phyloP scores from a whole-genome alignment of 2,113 vertebrate species.

The Hypomesus transpacificus region DNA sequence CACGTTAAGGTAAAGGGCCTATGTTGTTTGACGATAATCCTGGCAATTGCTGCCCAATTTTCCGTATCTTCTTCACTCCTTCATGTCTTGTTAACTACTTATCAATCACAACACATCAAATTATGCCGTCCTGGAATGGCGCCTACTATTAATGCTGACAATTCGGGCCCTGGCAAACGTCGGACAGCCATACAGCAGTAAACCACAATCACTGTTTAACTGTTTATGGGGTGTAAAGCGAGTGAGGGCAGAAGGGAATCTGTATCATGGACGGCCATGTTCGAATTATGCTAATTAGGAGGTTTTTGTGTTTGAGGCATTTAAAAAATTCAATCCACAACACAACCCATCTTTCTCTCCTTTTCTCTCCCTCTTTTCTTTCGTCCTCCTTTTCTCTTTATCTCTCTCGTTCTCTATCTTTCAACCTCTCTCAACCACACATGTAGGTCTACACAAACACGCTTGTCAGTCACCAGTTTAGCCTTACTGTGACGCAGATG shows the following conservation, averaged over 20 bases:
- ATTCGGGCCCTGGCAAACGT: constrained; percentile 54
- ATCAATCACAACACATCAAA: too few relatives aligned
- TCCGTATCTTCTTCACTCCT: too few relatives aligned
- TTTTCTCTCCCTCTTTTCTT: too few relatives aligned
- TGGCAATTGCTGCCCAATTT: too few relatives aligned
- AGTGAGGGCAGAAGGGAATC: constrained; percentile 61
- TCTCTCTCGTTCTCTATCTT: not conserved
- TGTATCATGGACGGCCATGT: constrained; percentile 20
- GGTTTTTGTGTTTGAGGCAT: not conserved
- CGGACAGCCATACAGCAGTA: constrained; percentile 73
- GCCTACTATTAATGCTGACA: not conserved
- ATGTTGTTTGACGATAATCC: too few relatives aligned
- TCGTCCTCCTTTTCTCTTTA: too few relatives aligned
- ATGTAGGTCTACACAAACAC: not conserved
- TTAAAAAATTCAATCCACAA: not conserved
- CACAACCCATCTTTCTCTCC: not conserved
- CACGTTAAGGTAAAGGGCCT: too few relatives aligned
- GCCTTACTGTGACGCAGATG: constrained; percentile 74
- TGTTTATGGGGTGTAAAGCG: constrained; percentile 91
- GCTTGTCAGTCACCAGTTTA: not conserved
- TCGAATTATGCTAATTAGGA: constrained; percentile 8
- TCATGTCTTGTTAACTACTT: too few relatives aligned
- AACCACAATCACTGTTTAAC: constrained; percentile 85
- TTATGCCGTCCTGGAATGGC: too few relatives aligned
- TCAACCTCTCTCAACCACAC: not conserved